Evolutionary conservation across 2,113 vertebrate genomes (phyloP).

Genomic region (Rhinopomastus cyanomelas): DNA sequence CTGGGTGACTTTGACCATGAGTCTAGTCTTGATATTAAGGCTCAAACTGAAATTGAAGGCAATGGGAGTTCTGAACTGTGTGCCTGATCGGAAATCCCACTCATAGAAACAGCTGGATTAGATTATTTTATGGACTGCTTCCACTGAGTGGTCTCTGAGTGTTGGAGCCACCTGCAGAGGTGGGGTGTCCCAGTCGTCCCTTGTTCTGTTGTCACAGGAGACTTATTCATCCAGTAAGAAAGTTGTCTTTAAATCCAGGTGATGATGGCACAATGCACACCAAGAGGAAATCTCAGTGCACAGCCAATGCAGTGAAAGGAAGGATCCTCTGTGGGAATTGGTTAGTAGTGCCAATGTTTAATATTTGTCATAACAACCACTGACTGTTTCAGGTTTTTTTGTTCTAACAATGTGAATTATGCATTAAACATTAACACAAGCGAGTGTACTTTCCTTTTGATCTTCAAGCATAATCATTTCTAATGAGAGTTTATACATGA

Average conservation of each 20-base stretch:
- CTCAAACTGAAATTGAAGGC: not conserved
- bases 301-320: not conserved
- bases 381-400: conserved; percentile 39
- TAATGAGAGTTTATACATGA: conserved; percentile 63
- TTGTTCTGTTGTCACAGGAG: not conserved
- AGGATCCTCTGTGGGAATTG: conserved; percentile 35
- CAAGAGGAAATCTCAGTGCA: not conserved
- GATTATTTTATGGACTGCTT: not conserved
- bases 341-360: conserved; percentile 26
- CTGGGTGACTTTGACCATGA: not conserved
- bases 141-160: not conserved
- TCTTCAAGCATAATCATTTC: conserved; percentile 60
- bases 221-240: not conserved
- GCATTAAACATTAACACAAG: conserved; percentile 65
- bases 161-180: not conserved
- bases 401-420: conserved; percentile 60
- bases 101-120: not conserved
- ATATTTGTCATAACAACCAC: conserved; percentile 57
- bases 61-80: not conserved
- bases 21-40: not conserved
- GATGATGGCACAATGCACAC: accelerated
- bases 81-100: not conserved
- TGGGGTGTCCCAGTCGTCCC: not conserved
- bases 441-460: conserved; percentile 58
- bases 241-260: not conserved